Conservation (phyloP, 2,888 invertebrate genomes). For the Morpho achilles region DNA sequence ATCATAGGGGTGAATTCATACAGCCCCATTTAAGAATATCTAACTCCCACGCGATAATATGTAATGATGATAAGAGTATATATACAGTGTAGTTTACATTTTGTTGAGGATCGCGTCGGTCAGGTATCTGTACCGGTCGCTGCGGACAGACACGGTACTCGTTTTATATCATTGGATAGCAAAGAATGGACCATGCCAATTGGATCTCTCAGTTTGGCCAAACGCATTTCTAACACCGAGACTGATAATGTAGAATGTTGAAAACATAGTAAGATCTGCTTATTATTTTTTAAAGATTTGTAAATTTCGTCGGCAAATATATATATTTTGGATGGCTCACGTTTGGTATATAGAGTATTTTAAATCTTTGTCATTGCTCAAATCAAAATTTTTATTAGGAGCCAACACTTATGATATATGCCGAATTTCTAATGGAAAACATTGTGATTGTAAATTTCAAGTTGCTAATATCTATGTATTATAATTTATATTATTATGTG, state of each 20-base stretch:
- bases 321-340: conserved; percentile 73
- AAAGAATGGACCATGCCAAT: conserved; percentile 52
- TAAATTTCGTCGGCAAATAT: conserved; percentile 60
- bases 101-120: conserved; percentile 25
- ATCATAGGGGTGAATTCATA: conserved; percentile 11
- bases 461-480: conserved; percentile 54
- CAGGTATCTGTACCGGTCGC: conserved; percentile 64
- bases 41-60: conserved; percentile 8
- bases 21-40: conserved; percentile 8
- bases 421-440: conserved; percentile 60
- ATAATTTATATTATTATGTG: conserved; percentile 36
- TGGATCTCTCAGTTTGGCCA: conserved; percentile 72
- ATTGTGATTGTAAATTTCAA: conserved; percentile 62
- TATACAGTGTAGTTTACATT: conserved; percentile 17
- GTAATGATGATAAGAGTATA: conserved; percentile 12
- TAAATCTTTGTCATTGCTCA: conserved; percentile 70
- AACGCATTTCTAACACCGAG: conserved; percentile 74
- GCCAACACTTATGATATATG: conserved; percentile 61
- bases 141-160: conserved; percentile 46
- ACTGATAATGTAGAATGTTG: conserved; percentile 74
- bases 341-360: conserved; percentile 68
- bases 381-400: conserved; percentile 68
- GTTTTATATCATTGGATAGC: conserved; percentile 43
- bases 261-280: conserved; percentile 73
- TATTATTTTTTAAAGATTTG: conserved; percentile 69